Conservation (phyloP, 2,113 vertebrate species). For the Apaloderma vittatum region DNA sequence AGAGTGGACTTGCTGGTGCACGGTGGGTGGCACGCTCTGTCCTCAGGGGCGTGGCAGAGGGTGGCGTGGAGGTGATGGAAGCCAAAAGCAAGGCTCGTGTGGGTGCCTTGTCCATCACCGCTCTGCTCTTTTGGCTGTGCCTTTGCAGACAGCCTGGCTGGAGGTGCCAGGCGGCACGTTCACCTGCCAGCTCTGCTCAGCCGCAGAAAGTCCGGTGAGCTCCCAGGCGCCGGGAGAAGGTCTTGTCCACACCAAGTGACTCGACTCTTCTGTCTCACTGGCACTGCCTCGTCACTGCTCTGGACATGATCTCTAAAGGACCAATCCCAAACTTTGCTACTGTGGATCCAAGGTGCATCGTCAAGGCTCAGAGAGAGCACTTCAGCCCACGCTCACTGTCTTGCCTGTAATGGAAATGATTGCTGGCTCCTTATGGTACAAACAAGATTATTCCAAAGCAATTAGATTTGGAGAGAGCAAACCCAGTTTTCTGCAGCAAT, state of each 20-base stretch:
- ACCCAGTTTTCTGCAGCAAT: not conserved
- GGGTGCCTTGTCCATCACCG: not conserved
- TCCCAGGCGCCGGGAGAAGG: not conserved
- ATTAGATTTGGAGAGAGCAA: not conserved
- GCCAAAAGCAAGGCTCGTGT: not conserved
- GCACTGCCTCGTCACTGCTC: not conserved
- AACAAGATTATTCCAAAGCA: not conserved
- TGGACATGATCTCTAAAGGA: not conserved
- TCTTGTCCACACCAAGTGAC: not conserved
- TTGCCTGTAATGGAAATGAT: not conserved
- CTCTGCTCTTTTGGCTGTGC: not conserved
- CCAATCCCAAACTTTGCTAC: not conserved
- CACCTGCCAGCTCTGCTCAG: not conserved
- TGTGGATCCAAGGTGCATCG: not conserved
- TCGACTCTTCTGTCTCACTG: not conserved
- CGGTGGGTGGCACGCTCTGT: not conserved
- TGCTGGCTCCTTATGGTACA: not conserved
- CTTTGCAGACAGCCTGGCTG: not conserved
- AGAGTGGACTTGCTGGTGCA: not conserved
- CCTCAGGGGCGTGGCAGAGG: not conserved
- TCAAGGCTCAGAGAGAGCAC: not conserved
- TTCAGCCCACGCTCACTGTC: not conserved
- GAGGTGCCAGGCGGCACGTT: not conserved
- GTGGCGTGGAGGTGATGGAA: not conserved
- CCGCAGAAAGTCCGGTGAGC: not conserved